Evolutionary conservation across 2,113 vertebrate genomes (phyloP), one percentile per base, ranked within the genome.

Genomic region (Anolis sagrei): DNA sequence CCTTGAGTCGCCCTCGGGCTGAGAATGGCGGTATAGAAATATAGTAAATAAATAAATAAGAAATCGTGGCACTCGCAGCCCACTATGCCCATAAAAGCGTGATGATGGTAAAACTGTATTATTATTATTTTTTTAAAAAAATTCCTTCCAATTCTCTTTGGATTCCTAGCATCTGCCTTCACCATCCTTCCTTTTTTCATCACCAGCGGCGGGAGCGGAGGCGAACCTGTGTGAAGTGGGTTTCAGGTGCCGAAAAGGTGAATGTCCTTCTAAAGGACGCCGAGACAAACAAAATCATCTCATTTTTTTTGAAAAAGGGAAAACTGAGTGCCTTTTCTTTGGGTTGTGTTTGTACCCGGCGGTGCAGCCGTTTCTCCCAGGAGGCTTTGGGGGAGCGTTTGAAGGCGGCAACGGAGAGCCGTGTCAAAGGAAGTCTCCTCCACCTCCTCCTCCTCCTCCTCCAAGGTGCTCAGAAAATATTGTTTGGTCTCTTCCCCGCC

Each of bases 131-230:
- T 27, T 27, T 27, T 29, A 29, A 27, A 27, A 68, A 25, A 66
- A 2, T 7, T 29, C 27, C 62, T 81, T 3, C 39, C 19, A 18
- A 29, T 68, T 77, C 49, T 32, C 85, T 77, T 86, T 49, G 2
- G 29, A 58, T 76, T 77, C 54, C 29, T 4, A 72, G 70, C 68
- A 23, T 36, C 61, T 69, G 49, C 87, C 83, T 66, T 81, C 29
- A 23, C 72, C 84, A 75, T 79, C 2, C 6, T 36, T 61, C n/a
- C 74, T 64, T 0, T 83, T 84, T 1, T 80, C 14, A 72, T 36
- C 77, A 77, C 73, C 80, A 81, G 81, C 79, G 64, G 13, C 78
- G 82, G 86, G 49, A 83, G 75, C 48, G 48, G 77, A 81, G 84
- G 84, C 62, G 0, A 11, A 32, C 44, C 21, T 18, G n/a, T 72